These are phyloP conservation scores for Ormyrus labotus DNA, from an alignment of 2,888 invertebrate species.

Conservation along the genomic window DNA sequence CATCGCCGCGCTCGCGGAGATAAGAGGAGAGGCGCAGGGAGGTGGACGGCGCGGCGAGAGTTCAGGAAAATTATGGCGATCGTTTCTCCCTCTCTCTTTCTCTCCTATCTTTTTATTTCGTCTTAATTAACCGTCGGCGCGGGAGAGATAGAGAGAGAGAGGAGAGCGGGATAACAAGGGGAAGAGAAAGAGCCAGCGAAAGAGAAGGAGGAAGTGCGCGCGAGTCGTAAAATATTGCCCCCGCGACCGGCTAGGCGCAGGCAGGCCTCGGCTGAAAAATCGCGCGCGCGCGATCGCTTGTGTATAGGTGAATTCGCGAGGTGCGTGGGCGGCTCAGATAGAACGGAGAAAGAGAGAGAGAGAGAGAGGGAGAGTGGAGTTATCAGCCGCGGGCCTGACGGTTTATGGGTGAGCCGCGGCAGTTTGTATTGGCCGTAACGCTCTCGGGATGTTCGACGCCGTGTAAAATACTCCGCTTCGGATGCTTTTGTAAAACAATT, in stretches of 20 bases:
- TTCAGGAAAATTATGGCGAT: slow-evolving; percentile 50
- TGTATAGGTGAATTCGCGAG: not conserved
- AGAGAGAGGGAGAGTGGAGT: slow-evolving; percentile 15
- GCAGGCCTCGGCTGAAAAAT: not conserved
- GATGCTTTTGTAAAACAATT: not conserved
- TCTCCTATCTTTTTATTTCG: slow-evolving; percentile 44
- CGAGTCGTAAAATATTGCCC: slow-evolving; percentile 42
- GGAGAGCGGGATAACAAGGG: slow-evolving; percentile 38
- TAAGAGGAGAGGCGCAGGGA: slow-evolving; percentile 26
- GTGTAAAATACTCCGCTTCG: not conserved
- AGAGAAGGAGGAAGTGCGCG: slow-evolving; percentile 46
- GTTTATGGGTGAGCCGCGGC: slow-evolving; percentile 21
- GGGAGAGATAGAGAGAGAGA: not conserved
- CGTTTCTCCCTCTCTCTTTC: slow-evolving; percentile 31
- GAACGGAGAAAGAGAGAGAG: slow-evolving; percentile 3
- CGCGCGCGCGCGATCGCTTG: not conserved
- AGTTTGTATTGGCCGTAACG: slow-evolving; percentile 7
- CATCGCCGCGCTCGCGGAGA: slow-evolving; percentile 36
- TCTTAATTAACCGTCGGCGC: slow-evolving; percentile 47
- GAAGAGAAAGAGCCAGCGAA: slow-evolving; percentile 50
- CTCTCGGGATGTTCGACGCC: not conserved
- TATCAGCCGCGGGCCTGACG: slow-evolving; percentile 5
- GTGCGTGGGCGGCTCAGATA: not conserved
- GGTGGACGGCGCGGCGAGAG: slow-evolving; percentile 11
- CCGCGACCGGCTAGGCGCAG: not conserved